Conservation (phyloP, 2,113 vertebrate species). For the Damaliscus lunatus region DNA sequence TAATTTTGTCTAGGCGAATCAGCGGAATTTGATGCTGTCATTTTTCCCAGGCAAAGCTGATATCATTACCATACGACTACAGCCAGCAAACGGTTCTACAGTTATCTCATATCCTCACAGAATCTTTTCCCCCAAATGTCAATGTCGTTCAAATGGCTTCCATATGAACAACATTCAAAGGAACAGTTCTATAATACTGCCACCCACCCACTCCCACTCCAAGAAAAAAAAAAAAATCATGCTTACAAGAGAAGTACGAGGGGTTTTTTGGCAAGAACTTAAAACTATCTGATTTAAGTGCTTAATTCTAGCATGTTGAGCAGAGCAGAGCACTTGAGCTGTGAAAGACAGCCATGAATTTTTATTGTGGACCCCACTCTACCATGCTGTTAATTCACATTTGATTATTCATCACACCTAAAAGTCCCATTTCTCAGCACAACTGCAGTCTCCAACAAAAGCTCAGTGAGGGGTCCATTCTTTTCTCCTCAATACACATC, state of each 20-base stretch:
- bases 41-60: slow-evolving; percentile 59
- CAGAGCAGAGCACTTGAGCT: neutral
- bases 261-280: slow-evolving; percentile 43
- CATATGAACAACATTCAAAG: slow-evolving; percentile 69
- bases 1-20: slow-evolving; percentile 60
- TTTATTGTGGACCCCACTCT: neutral
- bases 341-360: neutral
- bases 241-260: slow-evolving; percentile 32
- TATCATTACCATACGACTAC: slow-evolving; percentile 59
- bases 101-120: slow-evolving; percentile 38
- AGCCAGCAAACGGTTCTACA: slow-evolving; percentile 61
- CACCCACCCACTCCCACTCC: neutral
- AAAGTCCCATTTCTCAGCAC: slow-evolving; percentile 36
- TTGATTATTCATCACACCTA: slow-evolving; percentile 33
- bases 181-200: slow-evolving; percentile 58
- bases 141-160: slow-evolving; percentile 71
- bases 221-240: neutral
- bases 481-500: neutral
- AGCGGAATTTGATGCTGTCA: slow-evolving; percentile 51
- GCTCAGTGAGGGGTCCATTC: neutral
- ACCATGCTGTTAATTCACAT: neutral
- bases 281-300: slow-evolving; percentile 38
- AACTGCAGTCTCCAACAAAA: slow-evolving; percentile 4
- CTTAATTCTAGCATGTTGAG: slow-evolving; percentile 48
- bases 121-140: slow-evolving; percentile 64